phyloP scores from a whole-genome alignment of 2,888 invertebrate species.

The Rhagophthalmus giganteus region DNA sequence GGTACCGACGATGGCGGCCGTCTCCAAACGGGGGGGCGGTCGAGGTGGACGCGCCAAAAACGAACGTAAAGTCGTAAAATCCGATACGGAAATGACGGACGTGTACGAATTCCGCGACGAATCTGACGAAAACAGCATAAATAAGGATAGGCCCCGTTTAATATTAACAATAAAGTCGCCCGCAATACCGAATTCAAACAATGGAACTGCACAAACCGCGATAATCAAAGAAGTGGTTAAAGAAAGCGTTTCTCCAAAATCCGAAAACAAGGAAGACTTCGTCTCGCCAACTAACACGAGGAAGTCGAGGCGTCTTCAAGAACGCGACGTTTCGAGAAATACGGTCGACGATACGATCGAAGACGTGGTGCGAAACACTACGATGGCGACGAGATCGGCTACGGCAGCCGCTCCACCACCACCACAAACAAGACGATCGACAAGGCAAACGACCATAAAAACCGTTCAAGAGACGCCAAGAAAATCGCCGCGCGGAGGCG shows the following conservation, averaged over 20 bases:
- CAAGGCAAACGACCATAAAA: constrained; percentile 58
- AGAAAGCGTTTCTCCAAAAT: constrained; percentile 32
- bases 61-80: constrained; percentile 61
- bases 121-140: constrained; percentile 75
- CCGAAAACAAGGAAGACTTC: constrained; percentile 59
- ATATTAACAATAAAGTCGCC: constrained; percentile 82
- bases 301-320: constrained; percentile 78
- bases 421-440: constrained; percentile 60
- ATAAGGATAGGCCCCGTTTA: constrained; percentile 69
- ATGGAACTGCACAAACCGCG: constrained; percentile 41
- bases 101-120: constrained; percentile 92
- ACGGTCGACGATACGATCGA: constrained; percentile 89
- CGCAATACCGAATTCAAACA: constrained; percentile 51
- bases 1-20: constrained; percentile 1
- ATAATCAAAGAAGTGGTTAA: constrained; percentile 56
- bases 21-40: constrained; percentile 51
- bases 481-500: constrained; percentile 67
- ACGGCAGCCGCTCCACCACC: constrained; percentile 51
- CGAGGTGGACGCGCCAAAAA: constrained; percentile 58
- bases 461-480: constrained; percentile 49
- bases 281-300: constrained; percentile 72
- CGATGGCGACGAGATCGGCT: constrained; percentile 51
- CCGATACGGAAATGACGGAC: constrained; percentile 68
- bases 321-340: constrained; percentile 73
- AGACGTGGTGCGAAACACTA: constrained; percentile 77